These are phyloP conservation scores for Cyprinus carpio DNA, from an alignment of 2,113 vertebrate genomes.

Conservation along the genomic window DNA sequence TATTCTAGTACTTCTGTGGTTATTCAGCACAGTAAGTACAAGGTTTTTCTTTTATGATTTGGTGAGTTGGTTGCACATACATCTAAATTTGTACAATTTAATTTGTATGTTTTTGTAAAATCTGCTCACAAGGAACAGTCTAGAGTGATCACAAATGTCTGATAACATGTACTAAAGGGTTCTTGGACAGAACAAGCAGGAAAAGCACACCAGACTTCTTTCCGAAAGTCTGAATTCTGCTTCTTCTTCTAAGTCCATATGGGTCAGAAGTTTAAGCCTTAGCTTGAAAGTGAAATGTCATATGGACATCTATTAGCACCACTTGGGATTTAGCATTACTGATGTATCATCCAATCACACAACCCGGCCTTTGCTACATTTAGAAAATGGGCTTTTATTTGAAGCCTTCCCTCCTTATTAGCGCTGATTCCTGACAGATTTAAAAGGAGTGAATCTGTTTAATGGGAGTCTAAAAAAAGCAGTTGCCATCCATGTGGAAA, in stretches of 20 bases:
- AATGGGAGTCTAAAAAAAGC: constrained; percentile 36
- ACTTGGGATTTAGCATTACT: constrained; percentile 35
- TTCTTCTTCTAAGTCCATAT: constrained; percentile 11
- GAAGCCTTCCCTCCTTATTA: constrained; percentile 44
- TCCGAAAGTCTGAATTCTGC: background rate
- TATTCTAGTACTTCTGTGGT: background rate
- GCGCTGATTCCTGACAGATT: constrained; percentile 40
- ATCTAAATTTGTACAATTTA: background rate
- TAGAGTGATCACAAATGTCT: background rate
- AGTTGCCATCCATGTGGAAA: constrained; percentile 29
- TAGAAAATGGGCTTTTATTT: constrained; percentile 18
- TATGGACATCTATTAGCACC: constrained; percentile 26
- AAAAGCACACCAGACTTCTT: background rate
- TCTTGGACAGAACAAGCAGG: background rate
- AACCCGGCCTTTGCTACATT: background rate
- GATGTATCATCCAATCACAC: constrained; percentile 22
- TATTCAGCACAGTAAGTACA: background rate
- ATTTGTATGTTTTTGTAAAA: too few species aligned
- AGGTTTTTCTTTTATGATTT: background rate
- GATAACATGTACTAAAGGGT: background rate
- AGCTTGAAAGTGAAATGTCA: constrained; percentile 31
- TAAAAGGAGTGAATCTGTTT: constrained; percentile 46
- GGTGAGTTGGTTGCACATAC: background rate
- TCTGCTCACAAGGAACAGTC: background rate
- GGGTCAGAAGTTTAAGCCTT: constrained; percentile 32